Base-by-base conservation (phyloP, 2,888 invertebrate genomes). In the Cantharis lateralis region DNA sequence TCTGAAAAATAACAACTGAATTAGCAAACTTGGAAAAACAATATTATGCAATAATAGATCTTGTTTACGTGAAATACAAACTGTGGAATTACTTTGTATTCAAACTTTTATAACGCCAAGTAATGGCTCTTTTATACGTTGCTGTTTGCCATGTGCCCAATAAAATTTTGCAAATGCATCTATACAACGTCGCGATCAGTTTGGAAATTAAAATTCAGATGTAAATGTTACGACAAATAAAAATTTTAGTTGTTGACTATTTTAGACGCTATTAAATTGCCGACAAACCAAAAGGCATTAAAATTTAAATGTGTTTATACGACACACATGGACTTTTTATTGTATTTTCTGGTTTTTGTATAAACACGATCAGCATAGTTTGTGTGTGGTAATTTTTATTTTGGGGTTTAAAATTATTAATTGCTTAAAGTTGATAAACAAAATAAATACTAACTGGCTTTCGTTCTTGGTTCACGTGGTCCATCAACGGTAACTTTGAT, bases 401-500 rank as follows among this genome's bases (percentile, higher is more conserved):
- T 15, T 71, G n/a, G n/a, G 11, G 16, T 71, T 15, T 16, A 13
- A 62, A 64, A 15, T 18, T 64, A 28, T n/a, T 32, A 13, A 24
- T 63, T 61, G 15, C 68, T 64, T 1, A 16, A 16, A 26, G 20
- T 62, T n/a, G 13, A 69, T 28, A 28, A 62, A 61, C 15, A 63
- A 74, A 74, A 16, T 64, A 61, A 64, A 78, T 77, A 94, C 97
- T 95, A 92, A 98, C 98, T 96, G 91, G 96, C 96, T 89, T 98
- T 98, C 82, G 97, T 97, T 89, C 98, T 91, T 15, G 99, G 98
- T 90, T 99, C 98, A 84, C 99, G 90, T 0, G 99, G 99, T 84
- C 99, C 99, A 87, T 99, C 99, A 32, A 99, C 99, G 18, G 99
- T 99, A 75, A 99, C 98, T 91, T 99, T 99, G 88, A 99, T 99